These are phyloP conservation scores for Drosophila kambysellisi DNA, from an alignment of 2,888 invertebrate genomes.

Conservation along the genomic window DNA sequence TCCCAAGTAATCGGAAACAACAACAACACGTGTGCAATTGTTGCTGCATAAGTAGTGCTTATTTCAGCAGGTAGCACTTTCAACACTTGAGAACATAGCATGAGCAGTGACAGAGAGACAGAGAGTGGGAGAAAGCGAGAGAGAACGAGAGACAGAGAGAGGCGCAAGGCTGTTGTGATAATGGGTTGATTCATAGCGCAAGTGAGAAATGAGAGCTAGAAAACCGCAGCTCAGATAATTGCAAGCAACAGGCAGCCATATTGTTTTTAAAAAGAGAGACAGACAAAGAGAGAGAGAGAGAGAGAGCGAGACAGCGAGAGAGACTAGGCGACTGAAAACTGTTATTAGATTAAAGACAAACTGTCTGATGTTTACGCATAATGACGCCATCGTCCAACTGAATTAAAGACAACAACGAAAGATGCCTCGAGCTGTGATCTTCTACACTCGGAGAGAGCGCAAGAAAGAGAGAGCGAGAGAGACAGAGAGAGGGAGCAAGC, in stretches of 20 bases:
- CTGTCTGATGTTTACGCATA: conserved; percentile 24
- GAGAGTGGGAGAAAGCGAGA: no score
- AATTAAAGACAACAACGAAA: conserved; percentile 25
- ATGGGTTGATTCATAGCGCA: conserved; percentile 45
- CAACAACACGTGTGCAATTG: background rate
- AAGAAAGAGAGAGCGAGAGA: background rate
- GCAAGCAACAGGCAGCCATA: conserved; percentile 4
- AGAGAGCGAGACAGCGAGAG: no score
- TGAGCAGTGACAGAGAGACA: background rate
- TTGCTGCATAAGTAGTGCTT: background rate
- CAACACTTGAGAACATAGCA: background rate
- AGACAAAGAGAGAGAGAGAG: background rate
- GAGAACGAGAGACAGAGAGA: background rate
- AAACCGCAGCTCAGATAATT: conserved; percentile 15
- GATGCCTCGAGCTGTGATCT: conserved; percentile 17
- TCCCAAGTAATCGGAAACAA: background rate
- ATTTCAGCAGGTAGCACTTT: conserved; percentile 3
- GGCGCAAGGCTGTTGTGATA: conserved; percentile 43
- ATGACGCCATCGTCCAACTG: conserved; percentile 34
- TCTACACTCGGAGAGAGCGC: conserved; percentile 13
- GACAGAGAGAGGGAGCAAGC: background rate
- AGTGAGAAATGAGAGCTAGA: conserved; percentile 17
- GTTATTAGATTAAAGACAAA: conserved; percentile 22
- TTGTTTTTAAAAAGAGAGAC: background rate
- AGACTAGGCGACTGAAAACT: no score